Base-by-base conservation (phyloP, 2,888 invertebrate genomes). In the Andrena haemorrhoa region DNA sequence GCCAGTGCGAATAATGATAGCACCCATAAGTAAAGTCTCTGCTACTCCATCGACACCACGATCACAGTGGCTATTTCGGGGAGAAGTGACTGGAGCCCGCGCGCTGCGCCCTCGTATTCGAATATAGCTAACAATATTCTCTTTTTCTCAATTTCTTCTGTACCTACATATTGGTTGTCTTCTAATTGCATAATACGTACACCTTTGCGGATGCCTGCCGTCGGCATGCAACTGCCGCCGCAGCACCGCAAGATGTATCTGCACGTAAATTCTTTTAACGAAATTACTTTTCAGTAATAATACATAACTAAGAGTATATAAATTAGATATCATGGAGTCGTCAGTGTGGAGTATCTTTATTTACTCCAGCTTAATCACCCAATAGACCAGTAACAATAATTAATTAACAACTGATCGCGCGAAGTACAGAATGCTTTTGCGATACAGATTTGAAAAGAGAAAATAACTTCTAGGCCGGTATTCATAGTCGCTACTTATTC, bases 121-220 rank as follows among this genome's bases (percentile, higher is more conserved):
- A 60, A n/a, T 31, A 31, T 60, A 31, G 16, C 16, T n/a, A 60
- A 31, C n/a, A 60, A n/a, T n/a, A n/a, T 60, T 60, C 31, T n/a
- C 31, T 60, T 60, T 60, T 8, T 16, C 16, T 16, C n/a, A n/a
- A n/a, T 60, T 26, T 31, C n/a, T 12, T 16, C 41, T 41, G 16
- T 5, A 41, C 41, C 41, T 41, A 41, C 41, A 1, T 41, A 41
- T 41, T 41, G 41, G 41, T 16, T 41, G 41, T 41, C 41, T 16
- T 41, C 16, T 16, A 41, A 41, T 41, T 41, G 16, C 41, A 41
- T 4, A 16, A 16, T 41, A 41, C 41, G 5, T 41, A 4, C n/a
- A 41, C 41, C 12, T 41, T 41, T 0, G 41, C 41, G 41, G 12
- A 12, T 41, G 12, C 12, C 12, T 12, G 41, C 12, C 12, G 3